These are phyloP conservation scores for Lethocerus indicus DNA, from an alignment of 1,140 invertebrate species.

Conservation along the genomic window DNA sequence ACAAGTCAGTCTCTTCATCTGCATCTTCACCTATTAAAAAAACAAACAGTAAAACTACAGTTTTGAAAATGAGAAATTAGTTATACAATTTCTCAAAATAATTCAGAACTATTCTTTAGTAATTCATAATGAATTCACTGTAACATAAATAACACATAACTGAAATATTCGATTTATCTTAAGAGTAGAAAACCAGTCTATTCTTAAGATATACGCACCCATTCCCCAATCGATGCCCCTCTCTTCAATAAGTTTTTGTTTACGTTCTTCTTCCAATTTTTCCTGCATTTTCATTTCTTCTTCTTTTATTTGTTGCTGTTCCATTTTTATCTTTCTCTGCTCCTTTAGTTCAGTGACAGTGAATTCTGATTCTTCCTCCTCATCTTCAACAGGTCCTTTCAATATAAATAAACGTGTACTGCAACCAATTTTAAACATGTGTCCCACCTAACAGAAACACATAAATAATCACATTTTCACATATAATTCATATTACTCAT, in stretches of 20 bases:
- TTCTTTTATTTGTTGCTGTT: slow-evolving; percentile 30
- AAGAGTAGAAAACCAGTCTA: not conserved
- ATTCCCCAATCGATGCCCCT: slow-evolving; percentile 83
- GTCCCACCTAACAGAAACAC: slow-evolving; percentile 63
- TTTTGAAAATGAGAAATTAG: too few relatives aligned
- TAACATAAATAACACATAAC: not conserved
- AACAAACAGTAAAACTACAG: too few relatives aligned
- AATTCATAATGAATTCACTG: too few relatives aligned
- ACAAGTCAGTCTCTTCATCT: slow-evolving; percentile 63
- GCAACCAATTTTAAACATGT: slow-evolving; percentile 82
- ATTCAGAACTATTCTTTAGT: too few relatives aligned
- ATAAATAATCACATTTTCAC: too few relatives aligned
- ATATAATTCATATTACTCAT: too few relatives aligned
- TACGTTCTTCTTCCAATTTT: slow-evolving; percentile 25
- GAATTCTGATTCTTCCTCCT: slow-evolving; percentile 68
- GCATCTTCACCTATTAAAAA: slow-evolving; percentile 54
- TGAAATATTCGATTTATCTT: not conserved
- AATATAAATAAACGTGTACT: slow-evolving; percentile 74
- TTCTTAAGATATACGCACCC: slow-evolving; percentile 31
- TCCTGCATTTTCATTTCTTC: slow-evolving; percentile 31
- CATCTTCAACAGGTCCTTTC: slow-evolving; percentile 68
- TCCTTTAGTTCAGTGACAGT: slow-evolving; percentile 64
- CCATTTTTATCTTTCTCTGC: slow-evolving; percentile 33
- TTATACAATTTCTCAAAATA: too few relatives aligned
- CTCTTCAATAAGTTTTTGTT: slow-evolving; percentile 31